phyloP scores from a whole-genome alignment of 2,113 vertebrate genomes.

The Rhynchomys soricoides region DNA sequence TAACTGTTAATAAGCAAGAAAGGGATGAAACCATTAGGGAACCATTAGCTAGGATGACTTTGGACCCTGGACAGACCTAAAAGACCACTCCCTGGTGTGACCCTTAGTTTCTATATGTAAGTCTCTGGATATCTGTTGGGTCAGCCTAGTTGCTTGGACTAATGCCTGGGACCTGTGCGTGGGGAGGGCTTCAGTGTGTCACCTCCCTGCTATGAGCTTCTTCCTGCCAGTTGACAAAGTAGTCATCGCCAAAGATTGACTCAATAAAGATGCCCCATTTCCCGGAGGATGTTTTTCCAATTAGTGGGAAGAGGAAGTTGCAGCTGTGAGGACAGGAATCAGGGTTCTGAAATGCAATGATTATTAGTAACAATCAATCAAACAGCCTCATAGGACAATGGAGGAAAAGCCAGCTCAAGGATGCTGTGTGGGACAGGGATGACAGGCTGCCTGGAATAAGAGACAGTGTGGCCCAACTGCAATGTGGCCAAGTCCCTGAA shows the following conservation, averaged over 20 bases:
- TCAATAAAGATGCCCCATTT: constrained; percentile 69
- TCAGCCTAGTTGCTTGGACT: neutral
- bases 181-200: neutral
- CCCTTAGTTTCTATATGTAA: neutral
- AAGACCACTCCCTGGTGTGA: neutral
- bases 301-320: constrained; percentile 66
- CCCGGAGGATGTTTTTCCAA: constrained; percentile 71
- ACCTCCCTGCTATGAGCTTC: constrained; percentile 19
- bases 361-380: constrained; percentile 78
- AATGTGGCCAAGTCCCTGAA: constrained; percentile 56
- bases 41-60: neutral
- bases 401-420: constrained; percentile 36
- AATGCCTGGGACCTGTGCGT: neutral
- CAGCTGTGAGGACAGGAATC: constrained; percentile 65
- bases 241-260: constrained; percentile 58
- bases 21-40: neutral
- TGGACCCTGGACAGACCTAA: neutral
- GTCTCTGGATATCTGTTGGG: neutral
- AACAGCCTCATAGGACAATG: constrained; percentile 46
- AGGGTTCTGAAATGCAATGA: constrained; percentile 60
- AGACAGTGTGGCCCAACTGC: neutral
- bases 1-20: neutral
- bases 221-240: constrained; percentile 52
- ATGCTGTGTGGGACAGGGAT: constrained; percentile 14
- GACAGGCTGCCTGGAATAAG: constrained; percentile 22